Evolutionary conservation across 2,888 invertebrate species (phyloP).

Genomic region (Acrocyrtus sp.): DNA sequence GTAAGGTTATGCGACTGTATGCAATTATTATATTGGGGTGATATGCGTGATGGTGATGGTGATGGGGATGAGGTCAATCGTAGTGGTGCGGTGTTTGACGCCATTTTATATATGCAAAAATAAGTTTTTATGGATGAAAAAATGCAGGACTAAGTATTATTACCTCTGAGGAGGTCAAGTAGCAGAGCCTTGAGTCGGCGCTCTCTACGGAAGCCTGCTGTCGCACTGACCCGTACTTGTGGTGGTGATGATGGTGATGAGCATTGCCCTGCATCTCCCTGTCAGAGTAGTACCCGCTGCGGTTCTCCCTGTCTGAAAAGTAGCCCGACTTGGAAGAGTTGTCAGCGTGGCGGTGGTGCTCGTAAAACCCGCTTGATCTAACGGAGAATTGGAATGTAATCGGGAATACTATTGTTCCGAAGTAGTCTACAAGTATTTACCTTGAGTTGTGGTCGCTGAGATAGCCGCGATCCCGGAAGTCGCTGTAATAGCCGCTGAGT

Average conservation of each 20-base stretch:
- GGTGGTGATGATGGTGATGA: slow-evolving; percentile 61
- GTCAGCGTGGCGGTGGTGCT: slow-evolving; percentile 65
- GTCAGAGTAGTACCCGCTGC: slow-evolving; percentile 80
- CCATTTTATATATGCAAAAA: no score
- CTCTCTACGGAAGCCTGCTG: slow-evolving; percentile 95
- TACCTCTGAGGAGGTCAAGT: slow-evolving; percentile 95
- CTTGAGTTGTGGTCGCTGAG: slow-evolving; percentile 84
- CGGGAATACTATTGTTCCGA: not conserved
- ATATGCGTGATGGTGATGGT: no score
- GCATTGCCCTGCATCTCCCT: slow-evolving; percentile 75
- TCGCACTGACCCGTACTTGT: slow-evolving; percentile 79
- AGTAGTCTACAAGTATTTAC: slow-evolving; percentile 66
- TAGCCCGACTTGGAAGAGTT: slow-evolving; percentile 60
- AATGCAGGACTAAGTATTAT: no score
- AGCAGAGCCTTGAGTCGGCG: slow-evolving; percentile 92
- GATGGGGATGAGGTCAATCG: no score
- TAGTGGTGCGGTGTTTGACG: no score
- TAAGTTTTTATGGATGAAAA: no score
- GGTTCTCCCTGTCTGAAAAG: slow-evolving; percentile 62
- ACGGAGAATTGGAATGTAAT: not conserved
- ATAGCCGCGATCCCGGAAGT: slow-evolving; percentile 80
- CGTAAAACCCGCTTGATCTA: slow-evolving; percentile 79
- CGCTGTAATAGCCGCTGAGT: slow-evolving; percentile 73
- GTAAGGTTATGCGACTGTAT: no score
- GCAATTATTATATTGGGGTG: no score